Conservation (phyloP, 2,113 vertebrate genomes). For the Pygoscelis adeliae region DNA sequence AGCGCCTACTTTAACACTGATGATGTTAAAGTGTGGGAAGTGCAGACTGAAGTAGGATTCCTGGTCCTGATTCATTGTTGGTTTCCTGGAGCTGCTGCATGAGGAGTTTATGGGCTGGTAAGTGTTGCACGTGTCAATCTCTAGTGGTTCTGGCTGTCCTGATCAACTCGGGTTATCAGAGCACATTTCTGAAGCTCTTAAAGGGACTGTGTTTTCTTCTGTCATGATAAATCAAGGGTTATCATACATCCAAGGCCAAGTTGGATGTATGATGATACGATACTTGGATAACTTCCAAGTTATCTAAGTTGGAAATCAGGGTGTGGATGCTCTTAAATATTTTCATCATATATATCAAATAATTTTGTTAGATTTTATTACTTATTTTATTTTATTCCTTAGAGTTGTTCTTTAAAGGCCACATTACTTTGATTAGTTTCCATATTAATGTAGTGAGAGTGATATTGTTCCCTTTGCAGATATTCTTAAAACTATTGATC, state of each 20-base stretch:
- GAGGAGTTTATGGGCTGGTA: not conserved
- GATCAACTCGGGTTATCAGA: not conserved
- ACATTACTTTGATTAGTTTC: not conserved
- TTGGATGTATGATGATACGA: too few species aligned
- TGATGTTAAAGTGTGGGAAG: not conserved
- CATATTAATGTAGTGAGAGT: not conserved
- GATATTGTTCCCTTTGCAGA: not conserved
- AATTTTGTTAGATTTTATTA: not conserved
- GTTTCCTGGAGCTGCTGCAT: not conserved
- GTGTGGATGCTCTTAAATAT: not conserved
- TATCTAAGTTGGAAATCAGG: not conserved
- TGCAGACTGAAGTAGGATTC: rapidly evolving
- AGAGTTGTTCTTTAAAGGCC: not conserved
- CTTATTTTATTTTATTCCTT: not conserved
- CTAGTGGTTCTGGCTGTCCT: not conserved
- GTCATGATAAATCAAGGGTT: not conserved
- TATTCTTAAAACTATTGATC: not conserved
- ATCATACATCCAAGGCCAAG: not conserved
- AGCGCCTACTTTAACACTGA: rapidly evolving
- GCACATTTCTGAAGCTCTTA: not conserved
- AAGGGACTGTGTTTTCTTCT: not conserved
- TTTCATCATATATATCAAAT: not conserved
- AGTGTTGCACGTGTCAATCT: rapidly evolving
- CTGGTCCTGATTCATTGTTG: rapidly evolving
- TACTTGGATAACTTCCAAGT: too few species aligned